Base-by-base conservation (phyloP, 2,888 invertebrate genomes). In the Polyploca ridens region DNA sequence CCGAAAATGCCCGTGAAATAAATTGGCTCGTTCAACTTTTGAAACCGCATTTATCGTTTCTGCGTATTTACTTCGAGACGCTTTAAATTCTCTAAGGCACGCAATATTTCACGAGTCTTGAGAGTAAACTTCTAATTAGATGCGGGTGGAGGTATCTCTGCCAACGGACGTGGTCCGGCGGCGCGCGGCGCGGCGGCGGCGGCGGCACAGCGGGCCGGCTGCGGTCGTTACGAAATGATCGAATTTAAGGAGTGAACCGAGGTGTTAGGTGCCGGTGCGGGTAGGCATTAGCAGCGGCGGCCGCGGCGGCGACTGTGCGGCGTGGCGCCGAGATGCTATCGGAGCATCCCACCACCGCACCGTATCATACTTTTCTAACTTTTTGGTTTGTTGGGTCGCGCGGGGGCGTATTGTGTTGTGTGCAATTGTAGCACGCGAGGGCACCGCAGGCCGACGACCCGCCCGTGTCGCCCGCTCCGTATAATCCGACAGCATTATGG, bases 391-490 rank as follows among this genome's bases (percentile, higher is more conserved):
- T 69, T 81, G 84, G 87, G 88, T 86, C 87, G 85, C 82, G 88
- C 87, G 91, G 87, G 86, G 90, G 90, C 89, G 92, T 90, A 87
- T 89, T 88, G 87, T 90, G 86, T 89, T 88, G 87, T 90, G 86
- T 90, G 90, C 91, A 90, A 90, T 91, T 88, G 91, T 86, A 89
- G 85, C 92, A 91, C 90, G 91, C 90, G 92, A 91, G 90, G 87
- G 88, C 89, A 88, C 85, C 86, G 76, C 83, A 79, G 92, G 91
- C 87, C 93, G 91, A 88, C 91, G 93, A 93, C 93, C 92, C 84
- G 85, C 79, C 79, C 77, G 83, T n/a, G n/a, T 80, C 83, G 77
- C 74, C 74, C 83, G 81, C 78, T 80, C 75, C 82, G 84, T 83
- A 87, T 92, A 93, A 93, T 91, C 93, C 87, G 91, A 92, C 93